These are phyloP conservation scores for Tyrannus savana DNA, from an alignment of 2,113 vertebrate genomes.

Conservation along the genomic window DNA sequence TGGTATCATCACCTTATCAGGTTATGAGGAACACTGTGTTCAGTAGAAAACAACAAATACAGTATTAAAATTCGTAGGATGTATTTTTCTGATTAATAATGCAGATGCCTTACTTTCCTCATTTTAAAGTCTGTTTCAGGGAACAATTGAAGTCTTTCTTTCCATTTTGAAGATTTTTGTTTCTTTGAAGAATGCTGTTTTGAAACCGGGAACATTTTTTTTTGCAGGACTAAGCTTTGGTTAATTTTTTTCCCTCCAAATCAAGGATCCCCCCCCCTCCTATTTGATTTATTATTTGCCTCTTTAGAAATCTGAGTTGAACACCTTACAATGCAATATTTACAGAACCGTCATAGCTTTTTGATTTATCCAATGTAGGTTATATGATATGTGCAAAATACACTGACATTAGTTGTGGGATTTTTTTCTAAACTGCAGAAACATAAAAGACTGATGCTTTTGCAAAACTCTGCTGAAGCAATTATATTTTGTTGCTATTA, in stretches of 20 bases:
- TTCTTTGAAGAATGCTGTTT: constrained; percentile 68
- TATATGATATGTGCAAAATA: constrained; percentile 6
- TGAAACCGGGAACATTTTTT: constrained; percentile 40
- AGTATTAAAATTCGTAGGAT: constrained; percentile 52
- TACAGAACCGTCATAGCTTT: constrained; percentile 52
- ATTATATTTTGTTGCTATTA: constrained; percentile 52
- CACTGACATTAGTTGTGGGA: background rate
- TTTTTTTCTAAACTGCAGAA: constrained; percentile 17
- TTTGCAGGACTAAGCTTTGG: constrained; percentile 41
- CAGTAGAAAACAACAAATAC: constrained; percentile 60
- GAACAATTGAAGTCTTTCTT: constrained; percentile 56
- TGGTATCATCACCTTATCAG: constrained; percentile 62
- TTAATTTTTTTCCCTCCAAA: background rate
- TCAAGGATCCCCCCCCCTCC: background rate
- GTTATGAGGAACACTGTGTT: constrained; percentile 32
- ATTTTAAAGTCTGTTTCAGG: constrained; percentile 60
- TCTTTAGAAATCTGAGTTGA: constrained; percentile 56
- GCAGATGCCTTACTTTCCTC: constrained; percentile 51
- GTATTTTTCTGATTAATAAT: constrained; percentile 69
- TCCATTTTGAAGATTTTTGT: constrained; percentile 53
- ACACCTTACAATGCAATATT: constrained; percentile 50
- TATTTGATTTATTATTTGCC: constrained; percentile 51
- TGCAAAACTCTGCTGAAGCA: constrained; percentile 50
- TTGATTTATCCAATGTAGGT: constrained; percentile 39
- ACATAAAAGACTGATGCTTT: constrained; percentile 54